Base-by-base conservation (phyloP, 2,888 invertebrate genomes). In the Drosophila cyrtoloma region DNA sequence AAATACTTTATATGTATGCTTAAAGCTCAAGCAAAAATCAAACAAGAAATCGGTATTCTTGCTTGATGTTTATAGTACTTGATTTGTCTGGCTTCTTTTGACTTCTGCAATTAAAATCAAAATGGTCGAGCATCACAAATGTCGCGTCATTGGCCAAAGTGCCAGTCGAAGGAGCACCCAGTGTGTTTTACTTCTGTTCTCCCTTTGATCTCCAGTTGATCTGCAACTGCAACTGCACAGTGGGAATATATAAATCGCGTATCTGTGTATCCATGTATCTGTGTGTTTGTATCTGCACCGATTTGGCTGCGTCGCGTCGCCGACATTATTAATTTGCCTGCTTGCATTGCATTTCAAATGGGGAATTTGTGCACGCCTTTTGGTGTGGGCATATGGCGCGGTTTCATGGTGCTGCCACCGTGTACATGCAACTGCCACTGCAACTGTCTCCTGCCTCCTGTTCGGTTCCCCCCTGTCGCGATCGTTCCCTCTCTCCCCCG, bases 281-380 rank as follows among this genome's bases (percentile, higher is more conserved):
- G 61, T 16, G 30, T 39, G 9, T 10, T n/a, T 3, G 39, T 64
- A 39, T 72, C 30, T 47, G 64, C 52, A 42, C 37, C 50, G 59
- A 52, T 35, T 60, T 73, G 72, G 81, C 81, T 61, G 61, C 61
- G 68, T 67, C 71, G 75, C 59, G 75, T 68, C 67, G 77, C 71
- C 86, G 75, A 68, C 86, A 75, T 90, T 89, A 89, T 89, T 84
- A 91, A 91, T 89, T 85, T 88, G 71, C 78, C 78, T 75, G 77
- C 75, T 80, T 76, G 78, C 70, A 47, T 73, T 84, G 75, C 79
- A 76, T 77, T 74, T 75, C 65, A 69, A 67, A 82, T 76, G 72
- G 68, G 63, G 75, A 84, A 87, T 84, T 83, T 80, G 80, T 76
- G 79, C 82, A 82, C 77, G 79, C 77, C 77, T 71, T 76, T 73